phyloP scores from a whole-genome alignment of 2,113 vertebrate genomes.

The Forbesichthys papilliferus region DNA sequence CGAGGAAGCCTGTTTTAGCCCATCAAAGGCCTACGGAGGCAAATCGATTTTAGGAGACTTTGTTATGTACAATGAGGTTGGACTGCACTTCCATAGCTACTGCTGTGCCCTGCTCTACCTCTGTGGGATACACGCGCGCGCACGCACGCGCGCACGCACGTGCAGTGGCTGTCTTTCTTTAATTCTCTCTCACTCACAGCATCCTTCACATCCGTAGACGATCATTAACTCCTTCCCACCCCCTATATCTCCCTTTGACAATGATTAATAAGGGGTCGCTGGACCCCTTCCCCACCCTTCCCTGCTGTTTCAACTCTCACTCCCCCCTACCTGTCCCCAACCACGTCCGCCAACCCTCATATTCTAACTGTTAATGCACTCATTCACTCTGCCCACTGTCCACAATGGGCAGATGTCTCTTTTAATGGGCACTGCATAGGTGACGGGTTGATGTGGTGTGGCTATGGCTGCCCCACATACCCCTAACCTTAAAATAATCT shows the following conservation, averaged over 20 bases:
- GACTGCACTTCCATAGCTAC: not conserved
- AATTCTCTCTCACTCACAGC: not conserved
- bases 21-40: conserved; percentile 14
- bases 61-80: conserved; percentile 12
- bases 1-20: conserved; percentile 23
- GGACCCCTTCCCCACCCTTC: not conserved
- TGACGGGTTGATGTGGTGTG: too few relatives aligned
- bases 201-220: not conserved
- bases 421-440: too few relatives aligned
- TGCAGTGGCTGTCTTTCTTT: not conserved
- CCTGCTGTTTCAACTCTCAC: not conserved
- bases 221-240: conserved; percentile 8
- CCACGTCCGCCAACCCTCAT: not conserved
- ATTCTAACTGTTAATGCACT: not conserved
- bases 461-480: too few relatives aligned
- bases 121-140: conserved; percentile 1
- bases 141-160: not conserved
- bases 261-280: conserved; percentile 39
- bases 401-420: too few relatives aligned
- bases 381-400: not conserved
- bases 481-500: too few relatives aligned
- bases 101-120: not conserved
- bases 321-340: not conserved
- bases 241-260: conserved; percentile 44
- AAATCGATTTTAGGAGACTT: conserved; percentile 20